A percentile compares a stretch with the other conserved stretches of the same genome.
Conservation (phyloP, 2,888 invertebrate genomes). For the Labia minor region DNA sequence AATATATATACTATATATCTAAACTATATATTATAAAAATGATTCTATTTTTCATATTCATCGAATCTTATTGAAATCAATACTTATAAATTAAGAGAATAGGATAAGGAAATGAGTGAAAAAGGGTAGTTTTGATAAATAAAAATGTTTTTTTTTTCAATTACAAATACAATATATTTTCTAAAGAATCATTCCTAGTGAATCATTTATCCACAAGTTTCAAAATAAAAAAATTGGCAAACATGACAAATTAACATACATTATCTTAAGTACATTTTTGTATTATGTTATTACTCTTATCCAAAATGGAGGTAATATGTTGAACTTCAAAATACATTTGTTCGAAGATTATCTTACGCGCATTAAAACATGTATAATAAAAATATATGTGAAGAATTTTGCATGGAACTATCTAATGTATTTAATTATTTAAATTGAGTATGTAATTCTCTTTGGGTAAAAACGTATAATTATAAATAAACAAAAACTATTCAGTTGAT, state of each 20-base stretch:
- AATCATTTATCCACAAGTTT: constrained; percentile 29
- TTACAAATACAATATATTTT: constrained; percentile 29
- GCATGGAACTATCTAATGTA: constrained; percentile 28
- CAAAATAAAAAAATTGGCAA: constrained; percentile 29
- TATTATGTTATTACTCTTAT: constrained; percentile 21
- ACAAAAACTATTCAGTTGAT: constrained; percentile 26
- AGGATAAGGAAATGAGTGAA: no score
- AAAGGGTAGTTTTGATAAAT: no score
- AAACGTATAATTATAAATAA: constrained; percentile 27
- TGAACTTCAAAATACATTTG: constrained; percentile 29
- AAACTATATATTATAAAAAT: neutral
- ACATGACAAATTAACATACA: constrained; percentile 29
- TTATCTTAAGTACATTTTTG: constrained; percentile 28
- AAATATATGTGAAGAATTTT: constrained; percentile 30
- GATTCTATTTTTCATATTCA: no score
- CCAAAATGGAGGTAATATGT: constrained; percentile 29
- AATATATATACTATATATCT: neutral
- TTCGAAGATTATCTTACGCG: constrained; percentile 29
- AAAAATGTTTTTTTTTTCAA: constrained; percentile 15
- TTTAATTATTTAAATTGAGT: constrained; percentile 27
- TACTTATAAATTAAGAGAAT: neutral
- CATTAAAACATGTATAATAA: constrained; percentile 30
- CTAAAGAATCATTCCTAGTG: constrained; percentile 28
- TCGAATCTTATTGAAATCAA: neutral
- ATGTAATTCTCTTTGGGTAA: constrained; percentile 28